These are phyloP conservation scores for Hecatera dysodea DNA, from an alignment of 2,888 invertebrate species.

Conservation along the genomic window DNA sequence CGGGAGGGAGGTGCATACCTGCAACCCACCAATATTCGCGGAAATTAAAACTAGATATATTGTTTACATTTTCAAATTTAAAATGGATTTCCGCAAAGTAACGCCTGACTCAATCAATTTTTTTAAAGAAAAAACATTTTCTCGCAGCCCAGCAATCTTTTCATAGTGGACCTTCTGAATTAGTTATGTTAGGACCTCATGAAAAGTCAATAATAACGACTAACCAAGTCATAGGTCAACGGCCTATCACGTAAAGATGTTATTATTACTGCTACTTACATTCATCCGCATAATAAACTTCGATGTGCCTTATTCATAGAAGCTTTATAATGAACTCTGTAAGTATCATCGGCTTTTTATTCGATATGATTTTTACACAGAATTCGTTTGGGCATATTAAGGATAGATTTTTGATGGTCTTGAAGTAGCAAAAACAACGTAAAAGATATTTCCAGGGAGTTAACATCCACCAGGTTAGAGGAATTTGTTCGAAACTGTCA, in stretches of 20 bases:
- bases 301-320: conserved; percentile 15
- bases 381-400: too few species aligned
- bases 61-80: too few species aligned
- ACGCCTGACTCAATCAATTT: too few species aligned
- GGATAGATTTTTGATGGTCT: too few species aligned
- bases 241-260: conserved; percentile 30
- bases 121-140: conserved; percentile 12
- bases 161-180: conserved; percentile 21
- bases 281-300: conserved; percentile 15
- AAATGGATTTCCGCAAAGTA: too few species aligned
- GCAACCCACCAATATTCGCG: too few species aligned
- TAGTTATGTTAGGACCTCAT: not conserved
- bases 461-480: too few species aligned
- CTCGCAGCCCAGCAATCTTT: not conserved
- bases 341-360: not conserved
- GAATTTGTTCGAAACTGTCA: too few species aligned
- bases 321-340: conserved; percentile 19
- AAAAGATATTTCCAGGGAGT: too few species aligned
- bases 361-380: conserved; percentile 1
- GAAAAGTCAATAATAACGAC: conserved; percentile 23
- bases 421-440: too few species aligned
- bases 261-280: conserved; percentile 24
- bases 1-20: too few species aligned
- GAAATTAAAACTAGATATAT: too few species aligned
- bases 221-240: conserved; percentile 37